Evolutionary conservation across 64 coral and sea anemone genomes (phyloP), one percentile per base, ranked within the genome.

Genomic region (Stylophora pistillata): DNA sequence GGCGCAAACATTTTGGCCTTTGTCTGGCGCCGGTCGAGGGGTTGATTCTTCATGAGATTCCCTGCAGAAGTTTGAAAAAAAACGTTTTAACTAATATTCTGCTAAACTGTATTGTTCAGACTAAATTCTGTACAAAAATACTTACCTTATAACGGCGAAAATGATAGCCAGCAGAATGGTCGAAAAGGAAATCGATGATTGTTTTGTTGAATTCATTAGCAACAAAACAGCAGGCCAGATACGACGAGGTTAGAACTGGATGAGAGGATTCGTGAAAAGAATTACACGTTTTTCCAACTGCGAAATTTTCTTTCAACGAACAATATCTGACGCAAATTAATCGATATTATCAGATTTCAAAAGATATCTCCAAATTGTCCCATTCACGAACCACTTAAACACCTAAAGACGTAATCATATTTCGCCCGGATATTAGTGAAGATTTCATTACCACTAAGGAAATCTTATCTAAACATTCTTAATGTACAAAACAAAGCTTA

Each of bases 1-100:
- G 18, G 82, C 58, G 62, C 90, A 92, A 17, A 92, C 90, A 92
- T 92, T 86, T 71, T 78, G 1, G 2, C 90, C 90, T 69, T 71
- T 86, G 13, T 78, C 82, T 5, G 90, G 60, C 3, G 74, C 82
- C n/a, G 82, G 73, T 14, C 37, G 78, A 3, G 80, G 29, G 30
- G 1, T 1, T 53, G 34, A 76, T 10, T 81, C 30, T 16, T 25
- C 27, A 28, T 84, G 21, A 7, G 62, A 69, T 65, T 60, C 9
- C 53, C 80, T 84, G 58, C 11, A 68, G 54, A 70, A 29, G 53
- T 53, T 26, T 11, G 30, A 53, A 55, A 13, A 7, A 69, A 53
- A 54, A 11, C 4, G 33, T 16, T 54, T 71, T 26, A 68, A 68
- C 2, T 60, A 15, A 15, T 2, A n/a, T 25, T 11, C 23, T n/a